Conservation (phyloP, 53 echinoderm and acorn worm genomes). For the Antedon mediterranea region DNA sequence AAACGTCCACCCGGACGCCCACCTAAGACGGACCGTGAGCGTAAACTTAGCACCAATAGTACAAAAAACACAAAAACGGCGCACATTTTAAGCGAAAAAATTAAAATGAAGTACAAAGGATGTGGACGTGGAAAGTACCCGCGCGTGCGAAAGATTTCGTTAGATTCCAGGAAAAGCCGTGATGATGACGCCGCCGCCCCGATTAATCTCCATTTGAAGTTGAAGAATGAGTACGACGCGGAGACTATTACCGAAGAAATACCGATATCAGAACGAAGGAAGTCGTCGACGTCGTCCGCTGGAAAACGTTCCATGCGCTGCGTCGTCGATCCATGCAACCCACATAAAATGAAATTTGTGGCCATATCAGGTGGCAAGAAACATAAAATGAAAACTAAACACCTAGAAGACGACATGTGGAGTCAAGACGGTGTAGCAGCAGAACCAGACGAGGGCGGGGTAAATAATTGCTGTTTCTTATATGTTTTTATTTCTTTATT, state of each 20-base stretch:
- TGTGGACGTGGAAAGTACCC: not conserved
- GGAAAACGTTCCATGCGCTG: slow-evolving; percentile 15
- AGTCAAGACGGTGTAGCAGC: not conserved
- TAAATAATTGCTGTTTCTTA: no score
- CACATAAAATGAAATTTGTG: slow-evolving; percentile 32
- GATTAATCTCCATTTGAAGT: not conserved
- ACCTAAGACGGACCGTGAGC: not conserved
- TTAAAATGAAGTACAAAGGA: slow-evolving; percentile 7
- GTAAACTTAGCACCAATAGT: not conserved
- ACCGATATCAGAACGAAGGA: not conserved
- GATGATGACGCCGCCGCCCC: not conserved
- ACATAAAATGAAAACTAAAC: slow-evolving; percentile 27
- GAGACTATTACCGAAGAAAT: slow-evolving; percentile 2
- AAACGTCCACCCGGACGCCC: not conserved
- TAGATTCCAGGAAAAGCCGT: not conserved
- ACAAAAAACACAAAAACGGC: not conserved
- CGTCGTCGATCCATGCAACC: slow-evolving; percentile 33
- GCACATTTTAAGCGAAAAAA: slow-evolving; percentile 1
- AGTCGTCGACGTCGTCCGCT: not conserved
- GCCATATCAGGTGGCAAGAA: slow-evolving; percentile 16
- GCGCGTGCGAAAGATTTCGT: not conserved
- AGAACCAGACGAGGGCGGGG: not conserved
- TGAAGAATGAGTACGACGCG: not conserved
- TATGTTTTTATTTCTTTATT: no score
- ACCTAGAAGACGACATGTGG: slow-evolving; percentile 6